A percentile compares a stretch with the other conserved stretches of the same genome.
phyloP scores from a whole-genome alignment of 2,113 vertebrate species.

The Bujurquina vittata region DNA sequence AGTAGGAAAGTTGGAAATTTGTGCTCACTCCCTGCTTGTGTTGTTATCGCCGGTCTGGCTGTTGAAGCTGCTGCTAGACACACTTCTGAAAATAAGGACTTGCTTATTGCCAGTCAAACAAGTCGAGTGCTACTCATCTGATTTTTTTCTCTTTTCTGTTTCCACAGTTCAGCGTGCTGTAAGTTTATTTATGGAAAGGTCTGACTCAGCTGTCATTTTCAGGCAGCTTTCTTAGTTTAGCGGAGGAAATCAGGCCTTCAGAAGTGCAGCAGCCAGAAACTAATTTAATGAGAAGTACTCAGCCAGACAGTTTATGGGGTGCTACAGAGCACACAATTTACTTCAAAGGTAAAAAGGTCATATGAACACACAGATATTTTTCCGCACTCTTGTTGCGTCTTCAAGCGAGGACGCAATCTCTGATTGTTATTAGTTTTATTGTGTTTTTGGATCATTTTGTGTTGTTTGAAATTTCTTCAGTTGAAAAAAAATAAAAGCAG shows the following conservation, averaged over 20 bases:
- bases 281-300: constrained; percentile 49
- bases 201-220: constrained; percentile 61
- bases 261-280: constrained; percentile 42
- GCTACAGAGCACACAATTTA: constrained; percentile 17
- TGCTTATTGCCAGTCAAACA: constrained; percentile 21
- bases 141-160: constrained; percentile 43
- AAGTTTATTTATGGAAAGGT: constrained; percentile 61
- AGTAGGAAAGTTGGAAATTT: constrained; percentile 28
- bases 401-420: not conserved
- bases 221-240: constrained; percentile 30
- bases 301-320: constrained; percentile 55
- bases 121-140: constrained; percentile 46
- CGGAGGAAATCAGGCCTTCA: constrained; percentile 46
- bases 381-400: not conserved
- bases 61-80: not conserved
- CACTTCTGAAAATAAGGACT: constrained; percentile 5
- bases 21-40: not conserved
- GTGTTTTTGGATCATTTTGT: not conserved
- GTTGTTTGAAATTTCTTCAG: not conserved
- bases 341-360: constrained; percentile 60
- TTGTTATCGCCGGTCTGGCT: constrained; percentile 29
- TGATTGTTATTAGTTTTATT: not conserved
- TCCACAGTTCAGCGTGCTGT: constrained; percentile 14
- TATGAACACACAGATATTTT: constrained; percentile 12
- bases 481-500: not conserved